phyloP scores from a whole-genome alignment of 2,113 vertebrate species.

The Camelus dromedarius region DNA sequence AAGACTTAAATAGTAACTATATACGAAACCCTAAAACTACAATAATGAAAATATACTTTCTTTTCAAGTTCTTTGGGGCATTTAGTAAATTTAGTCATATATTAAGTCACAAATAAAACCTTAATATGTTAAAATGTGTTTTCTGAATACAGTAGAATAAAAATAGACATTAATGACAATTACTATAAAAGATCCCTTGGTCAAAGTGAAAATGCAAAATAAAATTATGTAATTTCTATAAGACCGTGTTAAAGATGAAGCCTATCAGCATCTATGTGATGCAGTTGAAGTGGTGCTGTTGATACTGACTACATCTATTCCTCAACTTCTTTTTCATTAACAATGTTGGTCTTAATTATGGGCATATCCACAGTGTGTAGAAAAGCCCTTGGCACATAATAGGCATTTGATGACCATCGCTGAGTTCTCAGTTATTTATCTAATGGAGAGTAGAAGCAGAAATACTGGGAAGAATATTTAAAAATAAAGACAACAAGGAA shows the following conservation, averaged over 20 bases:
- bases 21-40: neutral
- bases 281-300: neutral
- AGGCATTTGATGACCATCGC: neutral
- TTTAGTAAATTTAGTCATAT: neutral
- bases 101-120: neutral
- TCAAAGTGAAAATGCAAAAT: neutral
- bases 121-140: neutral
- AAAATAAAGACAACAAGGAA: neutral
- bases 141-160: neutral
- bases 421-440: neutral
- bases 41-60: neutral
- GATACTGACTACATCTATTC: neutral
- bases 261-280: neutral
- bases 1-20: neutral
- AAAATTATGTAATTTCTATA: neutral
- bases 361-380: neutral
- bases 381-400: neutral
- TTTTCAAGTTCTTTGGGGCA: neutral
- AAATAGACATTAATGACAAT: neutral
- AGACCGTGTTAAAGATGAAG: neutral
- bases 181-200: neutral
- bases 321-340: neutral
- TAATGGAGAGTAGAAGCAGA: neutral
- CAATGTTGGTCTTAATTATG: neutral
- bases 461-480: neutral